Percentiles rank a stretch among this genome's conserved stretches.
phyloP scores from a whole-genome alignment of 2,888 invertebrate genomes.

The Bimastos eiseni region DNA sequence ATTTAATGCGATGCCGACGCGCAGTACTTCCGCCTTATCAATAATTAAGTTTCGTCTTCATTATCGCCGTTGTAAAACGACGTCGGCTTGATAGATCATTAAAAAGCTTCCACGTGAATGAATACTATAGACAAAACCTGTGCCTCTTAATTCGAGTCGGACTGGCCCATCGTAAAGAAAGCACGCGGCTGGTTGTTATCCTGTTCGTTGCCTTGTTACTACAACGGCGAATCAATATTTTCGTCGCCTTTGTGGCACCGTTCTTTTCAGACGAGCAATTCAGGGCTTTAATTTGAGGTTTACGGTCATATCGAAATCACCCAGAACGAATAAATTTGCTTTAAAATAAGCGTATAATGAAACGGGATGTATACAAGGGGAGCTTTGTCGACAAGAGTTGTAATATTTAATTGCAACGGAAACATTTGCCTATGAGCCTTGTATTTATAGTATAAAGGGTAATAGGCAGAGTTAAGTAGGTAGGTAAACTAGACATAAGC shows the following conservation, averaged over 20 bases:
- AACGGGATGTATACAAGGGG: not conserved
- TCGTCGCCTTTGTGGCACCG: not conserved
- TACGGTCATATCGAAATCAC: not conserved
- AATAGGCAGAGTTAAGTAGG: no score
- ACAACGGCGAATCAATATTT: not conserved
- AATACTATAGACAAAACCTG: no score
- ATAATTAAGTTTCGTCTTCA: not conserved
- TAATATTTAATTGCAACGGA: not conserved
- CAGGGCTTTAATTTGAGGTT: not conserved
- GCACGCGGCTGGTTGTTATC: not conserved
- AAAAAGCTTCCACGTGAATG: not conserved
- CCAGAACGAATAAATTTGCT: not conserved
- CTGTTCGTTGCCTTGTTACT: not conserved
- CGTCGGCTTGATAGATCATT: not conserved
- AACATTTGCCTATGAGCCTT: not conserved
- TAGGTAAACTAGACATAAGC: no score
- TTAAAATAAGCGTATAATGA: not conserved
- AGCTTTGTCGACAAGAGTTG: conserved; percentile 4
- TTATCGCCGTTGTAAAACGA: not conserved
- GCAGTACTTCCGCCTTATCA: not conserved
- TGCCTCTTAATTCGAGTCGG: no score
- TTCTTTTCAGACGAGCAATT: not conserved
- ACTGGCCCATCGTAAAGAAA: not conserved
- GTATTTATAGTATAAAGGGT: not conserved
- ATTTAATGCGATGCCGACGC: not conserved